Conservation (phyloP, 2,888 invertebrate genomes). For the Coenonympha arcania region DNA sequence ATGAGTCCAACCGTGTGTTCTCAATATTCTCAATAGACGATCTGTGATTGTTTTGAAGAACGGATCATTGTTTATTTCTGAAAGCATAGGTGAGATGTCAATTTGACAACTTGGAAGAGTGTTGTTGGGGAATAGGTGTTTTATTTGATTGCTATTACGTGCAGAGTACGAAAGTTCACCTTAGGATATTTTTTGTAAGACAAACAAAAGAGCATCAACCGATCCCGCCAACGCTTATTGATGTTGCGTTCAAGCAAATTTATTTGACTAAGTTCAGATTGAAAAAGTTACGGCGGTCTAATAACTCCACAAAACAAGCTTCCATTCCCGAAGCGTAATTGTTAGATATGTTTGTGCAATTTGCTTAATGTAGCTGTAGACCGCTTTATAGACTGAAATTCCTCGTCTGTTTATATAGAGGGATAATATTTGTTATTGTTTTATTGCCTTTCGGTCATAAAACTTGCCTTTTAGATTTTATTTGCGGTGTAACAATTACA, state of each 20-base stretch:
- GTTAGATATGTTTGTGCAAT: constrained; percentile 68
- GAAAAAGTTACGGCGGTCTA: constrained; percentile 68
- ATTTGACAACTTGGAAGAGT: too few relatives aligned
- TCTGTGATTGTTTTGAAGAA: too few relatives aligned
- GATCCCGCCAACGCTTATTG: constrained; percentile 21
- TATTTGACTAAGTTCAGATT: constrained; percentile 72
- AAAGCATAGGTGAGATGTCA: too few relatives aligned
- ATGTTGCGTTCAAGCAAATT: constrained; percentile 65
- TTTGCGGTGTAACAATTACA: background rate
- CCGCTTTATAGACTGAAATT: constrained; percentile 26
- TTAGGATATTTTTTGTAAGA: constrained; percentile 29
- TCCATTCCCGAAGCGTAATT: constrained; percentile 52
- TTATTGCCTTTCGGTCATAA: background rate
- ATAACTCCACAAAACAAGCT: constrained; percentile 58
- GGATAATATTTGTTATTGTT: constrained; percentile 1
- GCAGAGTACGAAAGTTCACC: constrained; percentile 1
- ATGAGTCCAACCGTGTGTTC: background rate
- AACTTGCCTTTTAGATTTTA: background rate
- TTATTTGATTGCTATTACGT: too few relatives aligned
- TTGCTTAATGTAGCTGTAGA: constrained; percentile 56
- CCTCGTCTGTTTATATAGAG: background rate
- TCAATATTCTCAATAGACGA: too few relatives aligned
- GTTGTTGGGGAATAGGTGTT: too few relatives aligned
- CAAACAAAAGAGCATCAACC: constrained; percentile 29
- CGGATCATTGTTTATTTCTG: too few relatives aligned